Conservation (phyloP, 2,113 vertebrate species). For the Triplophysa dalaica region DNA sequence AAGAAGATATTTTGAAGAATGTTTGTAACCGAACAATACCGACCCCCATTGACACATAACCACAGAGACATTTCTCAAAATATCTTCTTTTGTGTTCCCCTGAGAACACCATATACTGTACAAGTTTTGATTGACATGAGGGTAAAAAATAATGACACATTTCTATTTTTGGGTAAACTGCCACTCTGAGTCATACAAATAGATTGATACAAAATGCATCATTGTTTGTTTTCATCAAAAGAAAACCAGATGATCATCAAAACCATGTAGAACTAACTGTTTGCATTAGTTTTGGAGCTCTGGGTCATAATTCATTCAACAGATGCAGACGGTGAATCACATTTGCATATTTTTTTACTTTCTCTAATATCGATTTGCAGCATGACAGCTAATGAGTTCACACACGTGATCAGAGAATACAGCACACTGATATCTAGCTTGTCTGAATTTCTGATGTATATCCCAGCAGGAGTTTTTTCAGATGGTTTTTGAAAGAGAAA, state of each 20-base stretch:
- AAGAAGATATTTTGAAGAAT: no score
- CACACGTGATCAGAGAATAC: not conserved
- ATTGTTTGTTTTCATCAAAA: no score
- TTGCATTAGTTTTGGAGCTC: not conserved
- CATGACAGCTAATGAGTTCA: constrained; percentile 19
- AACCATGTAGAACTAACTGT: not conserved
- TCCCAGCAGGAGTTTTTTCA: not conserved
- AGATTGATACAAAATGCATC: not conserved
- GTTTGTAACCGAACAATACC: no score
- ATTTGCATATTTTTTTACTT: constrained; percentile 15
- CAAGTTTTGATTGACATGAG: no score
- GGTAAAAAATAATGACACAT: no score
- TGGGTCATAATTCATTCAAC: not conserved
- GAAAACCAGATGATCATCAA: no score
- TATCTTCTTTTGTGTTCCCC: no score
- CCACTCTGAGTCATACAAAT: not conserved
- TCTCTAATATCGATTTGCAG: not conserved
- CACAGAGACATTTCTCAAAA: no score
- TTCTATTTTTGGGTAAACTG: no score
- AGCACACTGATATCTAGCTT: not conserved
- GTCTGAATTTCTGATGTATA: no score
- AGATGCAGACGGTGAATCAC: not conserved
- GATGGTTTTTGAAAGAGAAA: not conserved
- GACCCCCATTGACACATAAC: no score
- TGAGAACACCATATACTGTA: no score